phyloP scores from a whole-genome alignment of 2,797 vertebrate genomes.

The Zalophus californianus region DNA sequence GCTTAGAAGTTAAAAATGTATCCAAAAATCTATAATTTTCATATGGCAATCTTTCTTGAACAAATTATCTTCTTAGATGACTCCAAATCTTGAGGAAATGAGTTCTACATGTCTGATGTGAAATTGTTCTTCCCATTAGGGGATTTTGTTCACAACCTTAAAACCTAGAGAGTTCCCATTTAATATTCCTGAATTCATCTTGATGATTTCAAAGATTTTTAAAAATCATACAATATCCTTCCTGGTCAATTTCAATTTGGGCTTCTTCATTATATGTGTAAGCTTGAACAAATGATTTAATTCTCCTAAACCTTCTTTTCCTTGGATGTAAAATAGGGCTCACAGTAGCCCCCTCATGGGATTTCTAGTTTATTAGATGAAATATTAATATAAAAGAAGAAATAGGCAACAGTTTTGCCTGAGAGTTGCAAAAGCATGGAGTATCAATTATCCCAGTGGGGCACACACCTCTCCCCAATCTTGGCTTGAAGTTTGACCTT shows the following conservation, averaged over 20 bases:
- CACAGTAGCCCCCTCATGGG: background rate
- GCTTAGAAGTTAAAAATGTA: slow-evolving; percentile 29
- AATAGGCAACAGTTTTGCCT: background rate
- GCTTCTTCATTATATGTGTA: background rate
- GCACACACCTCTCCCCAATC: background rate
- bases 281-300: slow-evolving; percentile 12
- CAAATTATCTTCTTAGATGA: background rate
- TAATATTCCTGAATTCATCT: slow-evolving; percentile 28
- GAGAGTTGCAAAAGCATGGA: background rate
- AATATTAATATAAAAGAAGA: background rate
- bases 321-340: background rate
- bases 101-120: background rate
- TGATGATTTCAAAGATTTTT: background rate
- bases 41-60: slow-evolving; percentile 40
- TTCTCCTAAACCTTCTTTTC: background rate
- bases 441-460: background rate
- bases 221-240: background rate
- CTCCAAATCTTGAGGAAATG: background rate
- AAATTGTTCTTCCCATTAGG: background rate
- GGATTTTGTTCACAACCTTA: slow-evolving; percentile 9
- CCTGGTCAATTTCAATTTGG: background rate
- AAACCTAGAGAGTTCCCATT: background rate
- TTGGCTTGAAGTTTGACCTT: background rate
- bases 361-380: background rate
- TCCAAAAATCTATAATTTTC: slow-evolving; percentile 19